phyloP scores from a whole-genome alignment of 2,888 invertebrate genomes.

The Drosophila ustulata region DNA sequence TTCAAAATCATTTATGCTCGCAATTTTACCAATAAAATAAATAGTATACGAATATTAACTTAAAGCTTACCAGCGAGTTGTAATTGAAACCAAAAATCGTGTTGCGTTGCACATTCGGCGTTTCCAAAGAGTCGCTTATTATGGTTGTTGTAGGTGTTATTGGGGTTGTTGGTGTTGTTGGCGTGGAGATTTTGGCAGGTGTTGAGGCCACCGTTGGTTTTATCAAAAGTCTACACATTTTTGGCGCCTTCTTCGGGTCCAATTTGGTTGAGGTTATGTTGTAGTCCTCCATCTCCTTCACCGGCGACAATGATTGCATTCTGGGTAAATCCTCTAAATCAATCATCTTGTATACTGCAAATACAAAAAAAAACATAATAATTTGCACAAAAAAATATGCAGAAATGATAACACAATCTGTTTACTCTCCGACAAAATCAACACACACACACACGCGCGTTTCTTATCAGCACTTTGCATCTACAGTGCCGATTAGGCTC shows the following conservation, averaged over 20 bases:
- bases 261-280: slow-evolving; percentile 17
- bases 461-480: slow-evolving; percentile 9
- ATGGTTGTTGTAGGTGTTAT: slow-evolving; percentile 30
- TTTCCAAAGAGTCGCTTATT: slow-evolving; percentile 19
- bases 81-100: slow-evolving; percentile 62
- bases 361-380: slow-evolving; percentile 2
- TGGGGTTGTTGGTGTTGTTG: slow-evolving; percentile 27
- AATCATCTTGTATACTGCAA: slow-evolving; percentile 72
- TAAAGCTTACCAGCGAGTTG: slow-evolving; percentile 80
- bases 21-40: slow-evolving; percentile 9
- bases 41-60: neutral
- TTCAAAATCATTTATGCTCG: slow-evolving; percentile 24
- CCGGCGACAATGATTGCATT: slow-evolving; percentile 83
- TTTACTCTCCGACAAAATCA: slow-evolving; percentile 3
- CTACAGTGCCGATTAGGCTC: neutral
- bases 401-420: slow-evolving; percentile 1
- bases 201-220: slow-evolving; percentile 64
- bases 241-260: slow-evolving; percentile 39
- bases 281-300: slow-evolving; percentile 67
- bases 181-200: slow-evolving; percentile 38
- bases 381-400: slow-evolving; percentile 14
- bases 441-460: neutral
- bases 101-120: slow-evolving; percentile 21
- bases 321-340: slow-evolving; percentile 83
- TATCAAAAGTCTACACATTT: slow-evolving; percentile 44